Evolutionary conservation across 92 coral and sea anemone species (phyloP).

Genomic region (Meandrina meandrites): DNA sequence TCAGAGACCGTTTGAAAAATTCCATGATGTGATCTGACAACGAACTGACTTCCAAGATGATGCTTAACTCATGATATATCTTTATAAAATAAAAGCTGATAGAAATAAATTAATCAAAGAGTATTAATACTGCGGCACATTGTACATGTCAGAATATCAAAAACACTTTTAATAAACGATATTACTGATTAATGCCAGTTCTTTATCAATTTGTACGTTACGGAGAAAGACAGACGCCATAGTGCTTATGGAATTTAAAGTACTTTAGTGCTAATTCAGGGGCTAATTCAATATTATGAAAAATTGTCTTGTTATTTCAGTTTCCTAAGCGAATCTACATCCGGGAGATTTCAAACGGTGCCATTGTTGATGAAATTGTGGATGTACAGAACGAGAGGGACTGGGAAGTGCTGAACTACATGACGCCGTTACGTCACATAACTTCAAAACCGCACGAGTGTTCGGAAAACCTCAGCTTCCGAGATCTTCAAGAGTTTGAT

Average conservation of each 20-base stretch:
- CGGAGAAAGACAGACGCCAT: background rate
- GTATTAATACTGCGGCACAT: background rate
- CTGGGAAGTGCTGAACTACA: slow-evolving; percentile 73
- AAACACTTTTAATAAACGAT: background rate
- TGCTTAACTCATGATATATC: background rate
- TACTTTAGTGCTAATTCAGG: too few species aligned
- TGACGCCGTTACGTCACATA: slow-evolving; percentile 66
- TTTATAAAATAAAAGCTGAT: background rate
- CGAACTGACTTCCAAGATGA: background rate
- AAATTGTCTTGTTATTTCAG: slow-evolving; percentile 29
- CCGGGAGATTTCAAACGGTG: slow-evolving; percentile 67
- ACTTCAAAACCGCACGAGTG: slow-evolving; percentile 25
- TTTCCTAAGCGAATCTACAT: slow-evolving; percentile 76
- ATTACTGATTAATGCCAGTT: background rate
- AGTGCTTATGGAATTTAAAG: background rate
- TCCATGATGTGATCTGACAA: background rate
- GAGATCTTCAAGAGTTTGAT: slow-evolving; percentile 65
- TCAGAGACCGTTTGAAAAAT: too few species aligned
- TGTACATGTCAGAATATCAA: background rate
- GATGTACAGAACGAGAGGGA: slow-evolving; percentile 67
- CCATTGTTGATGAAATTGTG: slow-evolving; percentile 70
- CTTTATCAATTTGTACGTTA: background rate
- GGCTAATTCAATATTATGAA: background rate
- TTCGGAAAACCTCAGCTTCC: slow-evolving; percentile 37
- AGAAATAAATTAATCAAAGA: background rate